A percentile compares a stretch with the other conserved stretches of the same genome.
phyloP scores from a whole-genome alignment of 2,888 invertebrate genomes.

The Acanthosepion lycidas region DNA sequence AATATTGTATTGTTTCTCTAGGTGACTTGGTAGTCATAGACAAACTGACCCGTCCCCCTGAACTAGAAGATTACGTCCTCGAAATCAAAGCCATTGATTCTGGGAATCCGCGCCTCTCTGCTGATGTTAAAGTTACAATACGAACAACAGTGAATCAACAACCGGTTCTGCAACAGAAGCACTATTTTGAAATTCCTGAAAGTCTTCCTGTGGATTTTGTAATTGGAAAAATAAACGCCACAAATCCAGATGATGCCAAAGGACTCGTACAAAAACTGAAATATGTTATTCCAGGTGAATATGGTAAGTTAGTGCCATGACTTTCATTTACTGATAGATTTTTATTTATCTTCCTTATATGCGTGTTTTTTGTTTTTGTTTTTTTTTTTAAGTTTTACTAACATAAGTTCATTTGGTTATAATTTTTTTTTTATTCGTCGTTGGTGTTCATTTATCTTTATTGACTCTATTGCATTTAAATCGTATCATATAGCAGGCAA shows the following conservation, averaged over 20 bases:
- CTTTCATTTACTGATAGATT: background rate
- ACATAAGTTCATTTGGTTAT: no score
- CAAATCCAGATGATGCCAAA: slow-evolving; percentile 50
- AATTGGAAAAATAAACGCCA: slow-evolving; percentile 51
- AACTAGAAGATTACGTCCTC: slow-evolving; percentile 45
- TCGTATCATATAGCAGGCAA: no score
- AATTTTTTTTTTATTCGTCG: no score
- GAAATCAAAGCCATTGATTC: slow-evolving; percentile 47
- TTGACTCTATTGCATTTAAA: no score
- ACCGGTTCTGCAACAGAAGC: slow-evolving; percentile 37
- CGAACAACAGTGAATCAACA: slow-evolving; percentile 47
- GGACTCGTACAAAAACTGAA: slow-evolving; percentile 35
- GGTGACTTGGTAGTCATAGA: slow-evolving; percentile 43
- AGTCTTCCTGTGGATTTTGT: slow-evolving; percentile 48
- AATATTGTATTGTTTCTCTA: background rate
- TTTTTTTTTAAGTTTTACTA: no score
- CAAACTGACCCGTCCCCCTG: slow-evolving; percentile 46
- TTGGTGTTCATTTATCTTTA: no score
- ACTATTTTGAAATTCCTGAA: slow-evolving; percentile 47
- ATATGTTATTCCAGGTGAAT: slow-evolving; percentile 38
- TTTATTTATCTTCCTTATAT: no score
- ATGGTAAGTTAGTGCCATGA: background rate
- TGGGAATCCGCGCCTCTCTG: slow-evolving; percentile 43
- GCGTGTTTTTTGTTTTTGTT: no score
- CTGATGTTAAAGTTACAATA: slow-evolving; percentile 39